Percentiles rank a stretch among this genome's conserved stretches.
phyloP scores from a whole-genome alignment of 1,140 invertebrate genomes.

The Ridgeia piscesae region DNA sequence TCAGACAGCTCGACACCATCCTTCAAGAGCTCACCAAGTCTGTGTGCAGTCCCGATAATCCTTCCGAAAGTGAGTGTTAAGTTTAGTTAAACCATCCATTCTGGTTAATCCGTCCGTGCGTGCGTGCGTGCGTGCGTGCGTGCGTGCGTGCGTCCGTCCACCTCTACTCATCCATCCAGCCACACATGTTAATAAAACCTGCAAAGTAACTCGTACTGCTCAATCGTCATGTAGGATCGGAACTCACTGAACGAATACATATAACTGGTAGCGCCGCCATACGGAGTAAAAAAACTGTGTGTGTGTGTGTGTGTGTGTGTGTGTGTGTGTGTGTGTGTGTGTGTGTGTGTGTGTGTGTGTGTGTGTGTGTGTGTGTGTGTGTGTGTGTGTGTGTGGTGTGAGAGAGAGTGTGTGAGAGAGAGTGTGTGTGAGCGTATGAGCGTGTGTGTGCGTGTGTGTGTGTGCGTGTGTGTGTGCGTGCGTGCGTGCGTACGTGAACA shows the following conservation, averaged over 20 bases:
- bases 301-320: no score
- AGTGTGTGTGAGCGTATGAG: neutral
- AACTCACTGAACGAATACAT: neutral
- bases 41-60: neutral
- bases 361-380: no score
- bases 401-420: neutral
- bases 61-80: neutral
- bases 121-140: no score
- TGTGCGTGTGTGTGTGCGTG: neutral
- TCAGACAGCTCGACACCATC: slow-evolving; percentile 7
- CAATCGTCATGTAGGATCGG: neutral
- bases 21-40: neutral
- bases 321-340: no score
- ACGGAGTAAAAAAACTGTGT: neutral
- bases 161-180: no score
- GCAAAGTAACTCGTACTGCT: neutral
- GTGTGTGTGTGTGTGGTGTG: neutral
- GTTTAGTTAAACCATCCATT: no score
- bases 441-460: neutral
- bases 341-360: no score
- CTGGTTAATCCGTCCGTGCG: no score
- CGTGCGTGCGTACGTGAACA: no score
- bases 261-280: neutral
- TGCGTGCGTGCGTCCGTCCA: no score
- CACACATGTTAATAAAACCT: neutral